Conservation (phyloP, 1,140 invertebrate species). For the Zaprionus capensis region DNA sequence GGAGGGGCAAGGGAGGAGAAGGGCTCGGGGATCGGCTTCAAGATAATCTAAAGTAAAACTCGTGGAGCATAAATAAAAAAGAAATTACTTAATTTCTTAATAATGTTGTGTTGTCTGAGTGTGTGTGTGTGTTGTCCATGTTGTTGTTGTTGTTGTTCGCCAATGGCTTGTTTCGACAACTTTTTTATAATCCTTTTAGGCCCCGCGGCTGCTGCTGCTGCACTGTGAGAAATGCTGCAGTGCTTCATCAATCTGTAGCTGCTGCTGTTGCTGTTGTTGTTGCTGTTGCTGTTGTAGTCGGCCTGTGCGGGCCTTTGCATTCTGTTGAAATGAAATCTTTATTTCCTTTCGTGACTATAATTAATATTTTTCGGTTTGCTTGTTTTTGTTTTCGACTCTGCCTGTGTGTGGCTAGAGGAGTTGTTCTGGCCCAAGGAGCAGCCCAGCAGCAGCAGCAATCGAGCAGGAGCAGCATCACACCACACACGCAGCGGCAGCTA, state of each 20-base stretch:
- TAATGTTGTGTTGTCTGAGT: slow-evolving; percentile 63
- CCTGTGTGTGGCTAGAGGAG: slow-evolving; percentile 50
- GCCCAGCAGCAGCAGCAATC: slow-evolving; percentile 7
- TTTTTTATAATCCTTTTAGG: slow-evolving; percentile 83
- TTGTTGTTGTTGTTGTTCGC: slow-evolving; percentile 48
- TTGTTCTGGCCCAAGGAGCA: slow-evolving; percentile 20
- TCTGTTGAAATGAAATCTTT: slow-evolving; percentile 84
- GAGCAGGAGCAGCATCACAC: slow-evolving; percentile 60
- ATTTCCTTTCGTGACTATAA: slow-evolving; percentile 84
- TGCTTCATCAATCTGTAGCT: slow-evolving; percentile 39
- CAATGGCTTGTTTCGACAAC: slow-evolving; percentile 82
- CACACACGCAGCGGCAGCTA: slow-evolving; percentile 66
- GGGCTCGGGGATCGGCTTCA: slow-evolving; percentile 20
- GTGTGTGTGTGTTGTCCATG: slow-evolving; percentile 14
- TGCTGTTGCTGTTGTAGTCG: slow-evolving; percentile 15
- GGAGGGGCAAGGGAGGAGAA: slow-evolving; percentile 18
- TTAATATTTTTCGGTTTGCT: slow-evolving; percentile 76
- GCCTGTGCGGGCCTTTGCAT: slow-evolving; percentile 76
- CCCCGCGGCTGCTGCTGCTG: slow-evolving; percentile 60
- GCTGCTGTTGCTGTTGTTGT: slow-evolving; percentile 23
- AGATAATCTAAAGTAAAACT: slow-evolving; percentile 83
- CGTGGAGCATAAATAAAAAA: slow-evolving; percentile 82
- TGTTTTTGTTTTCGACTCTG: slow-evolving; percentile 39
- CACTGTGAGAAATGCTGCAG: slow-evolving; percentile 69
- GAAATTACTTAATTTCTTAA: slow-evolving; percentile 84